phyloP scores from a whole-genome alignment of 2,113 vertebrate genomes.

The Ancistrus triradiatus region DNA sequence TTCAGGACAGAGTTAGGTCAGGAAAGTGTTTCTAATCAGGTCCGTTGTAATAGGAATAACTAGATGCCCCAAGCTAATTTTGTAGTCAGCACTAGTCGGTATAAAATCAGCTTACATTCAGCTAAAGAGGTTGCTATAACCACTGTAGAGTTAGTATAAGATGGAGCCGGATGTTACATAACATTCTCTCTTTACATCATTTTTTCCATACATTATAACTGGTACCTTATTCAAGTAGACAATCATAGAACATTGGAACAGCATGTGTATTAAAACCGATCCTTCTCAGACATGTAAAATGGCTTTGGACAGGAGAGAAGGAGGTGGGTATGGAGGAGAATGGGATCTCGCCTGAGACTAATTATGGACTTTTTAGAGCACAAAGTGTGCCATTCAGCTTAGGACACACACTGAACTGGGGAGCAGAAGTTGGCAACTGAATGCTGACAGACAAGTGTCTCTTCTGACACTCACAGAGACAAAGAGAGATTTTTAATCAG shows the following conservation, averaged over 20 bases:
- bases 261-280: background rate
- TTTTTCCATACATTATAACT: background rate
- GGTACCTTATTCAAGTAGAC: background rate
- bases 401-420: constrained; percentile 16
- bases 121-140: too few relatives aligned
- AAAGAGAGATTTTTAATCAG: too few relatives aligned
- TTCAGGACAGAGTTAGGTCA: too few relatives aligned
- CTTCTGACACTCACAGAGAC: constrained; percentile 4
- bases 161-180: too few relatives aligned
- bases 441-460: constrained; percentile 28
- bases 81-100: too few relatives aligned
- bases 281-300: background rate
- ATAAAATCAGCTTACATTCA: too few relatives aligned
- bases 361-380: constrained; percentile 36
- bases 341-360: constrained; percentile 31
- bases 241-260: background rate
- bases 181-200: background rate
- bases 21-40: too few relatives aligned
- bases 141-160: too few relatives aligned
- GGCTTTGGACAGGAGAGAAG: background rate
- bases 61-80: too few relatives aligned
- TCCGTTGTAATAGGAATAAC: too few relatives aligned
- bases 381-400: constrained; percentile 28
- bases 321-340: constrained; percentile 13
- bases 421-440: constrained; percentile 26